These are phyloP conservation scores for Gymnarchus niloticus DNA, from an alignment of 2,113 vertebrate genomes.

Conservation along the genomic window DNA sequence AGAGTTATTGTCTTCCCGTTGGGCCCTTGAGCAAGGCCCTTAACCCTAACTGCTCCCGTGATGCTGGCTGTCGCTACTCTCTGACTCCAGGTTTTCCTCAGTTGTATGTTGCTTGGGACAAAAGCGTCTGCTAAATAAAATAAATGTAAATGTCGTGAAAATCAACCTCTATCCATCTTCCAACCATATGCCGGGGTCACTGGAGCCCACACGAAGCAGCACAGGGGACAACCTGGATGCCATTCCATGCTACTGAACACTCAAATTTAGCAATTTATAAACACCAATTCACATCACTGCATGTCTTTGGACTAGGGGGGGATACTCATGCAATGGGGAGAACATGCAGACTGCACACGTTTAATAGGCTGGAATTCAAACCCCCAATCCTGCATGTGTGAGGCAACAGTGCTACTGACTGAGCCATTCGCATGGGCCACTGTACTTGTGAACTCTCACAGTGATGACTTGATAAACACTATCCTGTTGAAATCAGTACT, in stretches of 20 bases:
- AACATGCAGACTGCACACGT: background rate
- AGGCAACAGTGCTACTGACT: background rate
- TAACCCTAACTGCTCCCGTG: too few species aligned
- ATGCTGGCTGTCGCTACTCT: too few species aligned
- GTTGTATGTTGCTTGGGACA: too few species aligned
- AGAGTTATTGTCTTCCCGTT: too few species aligned
- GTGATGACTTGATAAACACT: background rate
- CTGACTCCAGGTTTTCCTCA: too few species aligned
- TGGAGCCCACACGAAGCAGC: background rate
- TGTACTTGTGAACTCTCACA: background rate
- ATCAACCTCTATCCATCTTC: background rate
- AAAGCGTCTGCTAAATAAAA: too few species aligned
- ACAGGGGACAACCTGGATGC: background rate
- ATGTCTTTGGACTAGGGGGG: background rate
- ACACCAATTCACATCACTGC: background rate
- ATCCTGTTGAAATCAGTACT: background rate
- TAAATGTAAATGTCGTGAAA: background rate
- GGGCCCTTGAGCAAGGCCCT: too few species aligned
- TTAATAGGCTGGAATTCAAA: background rate
- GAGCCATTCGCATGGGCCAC: background rate
- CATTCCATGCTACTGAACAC: background rate
- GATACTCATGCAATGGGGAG: background rate
- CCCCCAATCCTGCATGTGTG: background rate
- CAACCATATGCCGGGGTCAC: background rate
- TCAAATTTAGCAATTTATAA: background rate